Evolutionary conservation across 1,140 invertebrate species (phyloP).

Genomic region (Archegozetes longisetosus): DNA sequence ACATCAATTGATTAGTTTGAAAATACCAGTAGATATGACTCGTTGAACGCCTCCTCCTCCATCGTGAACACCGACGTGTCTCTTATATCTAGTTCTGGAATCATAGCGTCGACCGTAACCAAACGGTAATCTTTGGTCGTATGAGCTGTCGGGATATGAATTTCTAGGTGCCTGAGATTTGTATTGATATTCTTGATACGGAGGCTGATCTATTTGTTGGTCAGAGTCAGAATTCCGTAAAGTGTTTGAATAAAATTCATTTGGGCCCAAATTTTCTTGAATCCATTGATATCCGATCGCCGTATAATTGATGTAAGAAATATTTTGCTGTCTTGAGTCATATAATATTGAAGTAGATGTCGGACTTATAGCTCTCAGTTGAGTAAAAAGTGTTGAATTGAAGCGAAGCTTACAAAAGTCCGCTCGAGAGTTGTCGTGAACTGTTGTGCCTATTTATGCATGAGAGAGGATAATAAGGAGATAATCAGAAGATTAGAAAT

Average conservation of each 20-base stretch:
- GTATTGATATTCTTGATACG: conserved; percentile 3
- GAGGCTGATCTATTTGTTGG: neutral
- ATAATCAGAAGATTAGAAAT: too few relatives aligned
- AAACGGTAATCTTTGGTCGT: neutral
- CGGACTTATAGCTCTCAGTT: conserved; percentile 48
- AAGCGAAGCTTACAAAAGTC: conserved; percentile 56
- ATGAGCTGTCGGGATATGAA: neutral
- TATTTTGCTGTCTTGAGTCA: conserved; percentile 28
- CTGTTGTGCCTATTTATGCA: conserved; percentile 36
- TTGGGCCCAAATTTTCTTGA: conserved; percentile 27
- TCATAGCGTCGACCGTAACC: neutral
- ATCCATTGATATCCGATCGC: conserved; percentile 31
- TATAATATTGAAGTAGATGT: conserved; percentile 21
- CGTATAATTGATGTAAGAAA: conserved; percentile 30
- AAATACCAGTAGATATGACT: conserved; percentile 31
- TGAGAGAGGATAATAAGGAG: neutral
- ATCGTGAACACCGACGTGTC: conserved; percentile 35
- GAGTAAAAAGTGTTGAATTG: conserved; percentile 43
- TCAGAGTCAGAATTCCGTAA: neutral
- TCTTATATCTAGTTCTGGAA: conserved; percentile 15
- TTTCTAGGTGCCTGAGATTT: neutral
- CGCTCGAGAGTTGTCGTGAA: conserved; percentile 42
- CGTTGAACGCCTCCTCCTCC: conserved; percentile 30
- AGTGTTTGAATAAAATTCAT: conserved; percentile 16
- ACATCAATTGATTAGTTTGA: neutral